Evolutionary conservation across 2,113 vertebrate species (phyloP).

Genomic region (Stercorarius parasiticus): DNA sequence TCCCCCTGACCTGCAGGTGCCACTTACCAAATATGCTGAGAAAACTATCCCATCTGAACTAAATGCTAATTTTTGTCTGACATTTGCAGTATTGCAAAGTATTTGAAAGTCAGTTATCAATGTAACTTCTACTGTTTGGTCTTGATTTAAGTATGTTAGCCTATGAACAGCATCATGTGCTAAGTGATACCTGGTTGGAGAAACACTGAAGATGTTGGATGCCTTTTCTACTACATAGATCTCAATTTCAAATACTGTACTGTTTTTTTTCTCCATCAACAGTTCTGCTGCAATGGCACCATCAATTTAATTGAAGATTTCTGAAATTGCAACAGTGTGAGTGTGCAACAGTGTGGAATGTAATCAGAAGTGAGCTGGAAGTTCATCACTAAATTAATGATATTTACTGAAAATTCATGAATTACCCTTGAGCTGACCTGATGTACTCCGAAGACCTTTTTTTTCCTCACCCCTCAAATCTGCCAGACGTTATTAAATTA

Average conservation of each 20-base stretch:
- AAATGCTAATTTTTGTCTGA: not conserved
- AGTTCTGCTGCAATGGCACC: not conserved
- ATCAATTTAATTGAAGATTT: not conserved
- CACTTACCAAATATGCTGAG: not conserved
- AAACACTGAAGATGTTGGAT: not conserved
- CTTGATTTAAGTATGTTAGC: not conserved
- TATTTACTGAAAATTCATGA: not conserved
- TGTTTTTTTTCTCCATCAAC: not conserved
- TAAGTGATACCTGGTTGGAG: not conserved
- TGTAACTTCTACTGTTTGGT: not conserved
- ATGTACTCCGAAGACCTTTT: not conserved
- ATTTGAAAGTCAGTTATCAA: not conserved
- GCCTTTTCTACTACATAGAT: not conserved
- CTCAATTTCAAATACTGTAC: not conserved
- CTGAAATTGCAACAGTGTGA: not conserved
- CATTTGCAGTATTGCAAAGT: not conserved
- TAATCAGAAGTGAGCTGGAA: not conserved
- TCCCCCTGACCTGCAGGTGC: not conserved
- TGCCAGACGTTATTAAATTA: not conserved
- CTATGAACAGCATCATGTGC: rapidly evolving
- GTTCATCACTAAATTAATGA: not conserved
- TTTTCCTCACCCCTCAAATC: not conserved
- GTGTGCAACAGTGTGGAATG: not conserved
- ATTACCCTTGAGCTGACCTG: not conserved
- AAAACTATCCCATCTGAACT: not conserved